Percentiles rank a stretch among this genome's conserved stretches.
Evolutionary conservation across 2,113 vertebrate genomes (phyloP).

Genomic region (Oreochromis niloticus): DNA sequence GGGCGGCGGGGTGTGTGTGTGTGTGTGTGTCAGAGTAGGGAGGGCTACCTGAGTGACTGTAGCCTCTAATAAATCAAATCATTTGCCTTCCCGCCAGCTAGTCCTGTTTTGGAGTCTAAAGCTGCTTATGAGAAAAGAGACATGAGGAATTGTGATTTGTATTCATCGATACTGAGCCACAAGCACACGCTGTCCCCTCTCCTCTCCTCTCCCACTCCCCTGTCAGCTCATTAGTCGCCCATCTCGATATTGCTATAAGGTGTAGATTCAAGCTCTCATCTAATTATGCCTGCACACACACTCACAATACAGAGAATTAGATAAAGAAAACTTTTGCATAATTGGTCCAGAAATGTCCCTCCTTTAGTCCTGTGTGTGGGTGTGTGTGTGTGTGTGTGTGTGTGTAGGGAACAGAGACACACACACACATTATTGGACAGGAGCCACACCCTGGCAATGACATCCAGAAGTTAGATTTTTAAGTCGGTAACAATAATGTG

Average conservation of each 20-base stretch:
- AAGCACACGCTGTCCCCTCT: background rate
- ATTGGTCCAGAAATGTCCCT: background rate
- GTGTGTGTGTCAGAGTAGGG: background rate
- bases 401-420: background rate
- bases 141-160: constrained; percentile 31
- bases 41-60: background rate
- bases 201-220: constrained; percentile 5
- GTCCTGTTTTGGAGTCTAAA: constrained; percentile 25
- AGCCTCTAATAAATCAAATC: constrained; percentile 53
- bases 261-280: constrained; percentile 37
- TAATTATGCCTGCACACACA: constrained; percentile 38
- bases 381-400: background rate
- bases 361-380: background rate
- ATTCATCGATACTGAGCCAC: constrained; percentile 33
- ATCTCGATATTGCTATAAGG: constrained; percentile 36
- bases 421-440: constrained; percentile 3
- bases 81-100: constrained; percentile 19
- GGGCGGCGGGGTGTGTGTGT: background rate
- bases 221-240: constrained; percentile 62
- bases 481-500: constrained; percentile 34
- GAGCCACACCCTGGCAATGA: constrained; percentile 28
- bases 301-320: constrained; percentile 23
- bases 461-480: constrained; percentile 39
- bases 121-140: constrained; percentile 35
- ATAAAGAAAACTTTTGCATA: constrained; percentile 29